Evolutionary conservation across 2,888 invertebrate genomes (phyloP).

Genomic region (Agonopterix heracliana): DNA sequence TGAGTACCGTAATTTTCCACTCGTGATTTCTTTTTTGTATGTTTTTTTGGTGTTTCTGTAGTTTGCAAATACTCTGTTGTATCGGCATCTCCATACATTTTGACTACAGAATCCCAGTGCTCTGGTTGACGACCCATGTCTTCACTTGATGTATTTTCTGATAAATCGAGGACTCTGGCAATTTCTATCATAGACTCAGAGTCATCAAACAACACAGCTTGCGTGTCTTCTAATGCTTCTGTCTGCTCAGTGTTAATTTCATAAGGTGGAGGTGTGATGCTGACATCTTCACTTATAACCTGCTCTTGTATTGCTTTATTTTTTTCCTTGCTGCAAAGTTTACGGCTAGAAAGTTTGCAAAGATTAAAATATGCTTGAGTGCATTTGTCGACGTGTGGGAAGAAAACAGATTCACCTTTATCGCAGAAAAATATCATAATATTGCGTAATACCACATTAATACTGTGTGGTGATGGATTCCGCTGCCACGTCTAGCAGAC

Average conservation of each 20-base stretch:
- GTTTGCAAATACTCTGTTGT: conserved; percentile 10
- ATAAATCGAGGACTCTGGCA: no score
- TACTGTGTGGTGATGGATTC: no score
- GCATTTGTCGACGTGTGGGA: conserved; percentile 7
- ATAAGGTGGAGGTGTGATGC: conserved; percentile 6
- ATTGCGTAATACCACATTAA: no score
- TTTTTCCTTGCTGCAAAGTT: background rate
- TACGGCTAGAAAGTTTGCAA: background rate
- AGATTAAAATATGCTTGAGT: conserved; percentile 7
- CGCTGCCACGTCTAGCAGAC: no score
- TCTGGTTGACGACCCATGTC: background rate
- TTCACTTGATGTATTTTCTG: background rate
- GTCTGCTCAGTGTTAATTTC: background rate
- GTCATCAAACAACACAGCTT: no score
- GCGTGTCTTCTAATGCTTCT: no score
- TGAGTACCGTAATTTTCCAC: background rate
- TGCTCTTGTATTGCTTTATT: conserved; percentile 8
- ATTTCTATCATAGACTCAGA: no score
- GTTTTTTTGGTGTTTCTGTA: conserved; percentile 2
- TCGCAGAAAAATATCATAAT: conserved; percentile 7
- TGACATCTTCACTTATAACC: conserved; percentile 2
- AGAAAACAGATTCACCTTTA: conserved; percentile 5
- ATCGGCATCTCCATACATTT: conserved; percentile 15
- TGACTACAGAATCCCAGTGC: conserved; percentile 15
- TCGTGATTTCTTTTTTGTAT: background rate